Conservation (phyloP, 2,797 vertebrate species). For the Rhabdophis nuchalis region DNA sequence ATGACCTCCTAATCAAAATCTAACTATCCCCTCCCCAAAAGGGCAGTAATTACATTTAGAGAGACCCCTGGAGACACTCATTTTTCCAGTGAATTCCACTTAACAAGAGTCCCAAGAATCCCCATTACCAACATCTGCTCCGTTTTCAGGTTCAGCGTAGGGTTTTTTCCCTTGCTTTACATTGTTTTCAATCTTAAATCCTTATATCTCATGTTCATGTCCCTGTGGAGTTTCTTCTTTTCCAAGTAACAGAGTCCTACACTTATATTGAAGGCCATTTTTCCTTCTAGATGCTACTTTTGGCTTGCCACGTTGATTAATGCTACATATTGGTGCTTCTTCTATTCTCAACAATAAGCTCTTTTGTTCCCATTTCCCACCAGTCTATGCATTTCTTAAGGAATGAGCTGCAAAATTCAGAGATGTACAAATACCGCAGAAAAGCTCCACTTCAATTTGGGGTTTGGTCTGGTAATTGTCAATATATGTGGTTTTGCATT, state of each 20-base stretch:
- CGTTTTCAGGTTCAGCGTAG: neutral
- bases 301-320: neutral
- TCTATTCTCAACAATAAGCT: neutral
- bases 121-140: neutral
- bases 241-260: neutral
- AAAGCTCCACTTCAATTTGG: neutral
- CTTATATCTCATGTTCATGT: neutral
- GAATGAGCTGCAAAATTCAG: neutral
- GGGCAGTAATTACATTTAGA: neutral
- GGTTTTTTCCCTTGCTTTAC: neutral
- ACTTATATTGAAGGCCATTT: neutral
- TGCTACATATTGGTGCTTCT: neutral
- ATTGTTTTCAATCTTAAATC: neutral
- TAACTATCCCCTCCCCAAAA: neutral
- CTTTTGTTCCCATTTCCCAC: neutral
- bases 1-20: neutral
- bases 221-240: neutral
- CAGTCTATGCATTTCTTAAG: neutral
- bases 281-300: neutral
- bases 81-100: neutral
- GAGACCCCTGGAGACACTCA: neutral
- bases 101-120: neutral
- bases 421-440: neutral
- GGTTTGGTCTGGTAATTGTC: neutral
- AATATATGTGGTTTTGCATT: neutral